Evolutionary conservation across 2,888 invertebrate species (phyloP).

Genomic region (Gastracanthus pulcherrimus): DNA sequence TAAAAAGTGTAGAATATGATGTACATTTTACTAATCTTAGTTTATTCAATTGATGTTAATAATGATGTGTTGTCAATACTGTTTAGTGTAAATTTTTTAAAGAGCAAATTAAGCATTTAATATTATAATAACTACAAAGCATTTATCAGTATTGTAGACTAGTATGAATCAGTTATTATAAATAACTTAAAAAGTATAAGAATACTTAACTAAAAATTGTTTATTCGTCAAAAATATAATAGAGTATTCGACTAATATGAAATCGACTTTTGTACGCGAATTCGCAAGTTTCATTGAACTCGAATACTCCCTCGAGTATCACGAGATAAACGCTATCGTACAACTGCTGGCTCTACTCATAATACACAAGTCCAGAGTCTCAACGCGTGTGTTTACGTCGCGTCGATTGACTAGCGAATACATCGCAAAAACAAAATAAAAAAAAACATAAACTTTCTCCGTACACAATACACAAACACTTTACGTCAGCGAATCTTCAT

Average conservation of each 20-base stretch:
- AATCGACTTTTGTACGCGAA: not conserved
- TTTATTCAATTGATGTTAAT: too few relatives aligned
- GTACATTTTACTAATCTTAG: too few relatives aligned
- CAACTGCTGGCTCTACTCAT: slow-evolving; percentile 27
- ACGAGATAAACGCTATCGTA: slow-evolving; percentile 54
- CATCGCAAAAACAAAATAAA: not conserved
- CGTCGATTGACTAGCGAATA: slow-evolving; percentile 15
- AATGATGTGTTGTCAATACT: too few relatives aligned
- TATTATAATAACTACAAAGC: too few relatives aligned
- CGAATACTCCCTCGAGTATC: slow-evolving; percentile 34
- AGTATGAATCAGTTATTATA: too few relatives aligned
- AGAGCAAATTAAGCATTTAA: too few relatives aligned
- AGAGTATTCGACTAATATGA: not conserved
- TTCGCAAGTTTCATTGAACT: slow-evolving; percentile 50
- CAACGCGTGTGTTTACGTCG: slow-evolving; percentile 32
- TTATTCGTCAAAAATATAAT: not conserved
- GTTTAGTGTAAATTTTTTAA: too few relatives aligned
- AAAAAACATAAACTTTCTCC: not conserved
- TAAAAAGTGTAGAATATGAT: too few relatives aligned
- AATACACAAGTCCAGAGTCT: not conserved
- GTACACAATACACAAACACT: not conserved
- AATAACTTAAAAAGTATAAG: too few relatives aligned
- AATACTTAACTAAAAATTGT: not conserved
- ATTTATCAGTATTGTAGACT: too few relatives aligned
- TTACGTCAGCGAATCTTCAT: not conserved